Evolutionary conservation across 2,797 vertebrate species (phyloP), one percentile per base, ranked within the genome.

Genomic region (Prionace glauca): DNA sequence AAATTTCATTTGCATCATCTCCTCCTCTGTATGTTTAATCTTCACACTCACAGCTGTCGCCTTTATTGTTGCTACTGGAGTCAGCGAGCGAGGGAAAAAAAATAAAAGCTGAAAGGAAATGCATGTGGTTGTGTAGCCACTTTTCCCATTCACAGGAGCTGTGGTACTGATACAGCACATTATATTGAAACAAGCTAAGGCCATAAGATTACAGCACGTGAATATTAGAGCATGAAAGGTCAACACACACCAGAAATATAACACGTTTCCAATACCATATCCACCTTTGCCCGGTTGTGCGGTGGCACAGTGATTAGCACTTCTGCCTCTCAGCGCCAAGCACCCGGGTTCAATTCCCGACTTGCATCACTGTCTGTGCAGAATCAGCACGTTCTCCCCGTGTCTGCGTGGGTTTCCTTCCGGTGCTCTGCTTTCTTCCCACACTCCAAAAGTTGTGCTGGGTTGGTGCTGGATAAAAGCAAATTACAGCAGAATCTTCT

Each of bases 1-100:
- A 92, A 67, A 41, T 92, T 92, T 92, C 90, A 92, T 67, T 92
- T 92, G 90, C 90, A 92, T 92, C 90, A 92, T 92, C 90, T 92
- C 90, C 90, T 92, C 90, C 90, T 92, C 90, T 92, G 90, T 92
- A 69, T 41, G 62, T 92, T 92, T 92, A 92, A 92, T 92, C 90
- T 92, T 92, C 90, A 92, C 90, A 24, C 18, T 92, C 90, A 41
- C 65, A 92, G 62, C 90, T 92, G 90, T 67, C n/a, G n/a, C 65
- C 88, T 69, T 92, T 92, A 92, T 92, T 92, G 9, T 41, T 36
- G 90, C n/a, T 92, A 65, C 90, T 69, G 65, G 90, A 65, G 67
- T 69, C 62, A 92, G 32, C 36, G n/a, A 92, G 90, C 22, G 90
- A 92, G 32, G 50, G 50, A 56, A n/a, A 36, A 41, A 60, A 91